phyloP scores from a whole-genome alignment of 1,140 invertebrate genomes.

The Heliconius hermathena region DNA sequence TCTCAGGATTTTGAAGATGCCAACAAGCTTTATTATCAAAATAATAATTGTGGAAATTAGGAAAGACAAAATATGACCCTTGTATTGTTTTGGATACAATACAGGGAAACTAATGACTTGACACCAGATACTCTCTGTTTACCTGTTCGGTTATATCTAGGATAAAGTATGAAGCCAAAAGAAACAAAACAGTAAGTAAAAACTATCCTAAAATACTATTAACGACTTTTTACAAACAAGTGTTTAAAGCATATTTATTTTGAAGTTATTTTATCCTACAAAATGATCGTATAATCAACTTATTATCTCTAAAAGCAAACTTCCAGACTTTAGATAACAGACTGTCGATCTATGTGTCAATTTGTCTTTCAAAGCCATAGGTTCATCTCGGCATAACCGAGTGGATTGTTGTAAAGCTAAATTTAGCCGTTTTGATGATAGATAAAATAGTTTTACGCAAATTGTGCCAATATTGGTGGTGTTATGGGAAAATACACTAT shows the following conservation, averaged over 20 bases:
- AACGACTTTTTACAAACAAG: neutral
- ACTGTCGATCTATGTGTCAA: conserved; percentile 20
- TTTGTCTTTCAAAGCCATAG: conserved; percentile 28
- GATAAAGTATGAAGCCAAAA: neutral
- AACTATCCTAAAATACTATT: neutral
- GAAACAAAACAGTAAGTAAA: neutral
- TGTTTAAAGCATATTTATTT: neutral
- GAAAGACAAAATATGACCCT: too few species aligned
- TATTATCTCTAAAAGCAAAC: conserved; percentile 11
- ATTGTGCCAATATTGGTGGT: conserved; percentile 7
- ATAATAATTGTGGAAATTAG: too few species aligned
- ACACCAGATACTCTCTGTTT: too few species aligned
- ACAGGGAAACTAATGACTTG: too few species aligned
- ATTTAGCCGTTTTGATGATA: conserved; percentile 28
- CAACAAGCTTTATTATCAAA: too few species aligned
- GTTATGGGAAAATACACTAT: neutral
- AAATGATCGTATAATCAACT: neutral
- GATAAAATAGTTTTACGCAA: conserved; percentile 13
- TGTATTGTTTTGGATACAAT: too few species aligned
- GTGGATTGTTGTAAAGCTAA: conserved; percentile 24
- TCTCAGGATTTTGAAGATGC: too few species aligned
- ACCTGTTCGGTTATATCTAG: too few species aligned
- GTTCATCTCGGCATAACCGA: conserved; percentile 19
- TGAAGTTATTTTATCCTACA: neutral
- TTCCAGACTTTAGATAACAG: conserved; percentile 15